These are phyloP conservation scores for Struthio camelus DNA, from an alignment of 2,113 vertebrate genomes.

Conservation along the genomic window DNA sequence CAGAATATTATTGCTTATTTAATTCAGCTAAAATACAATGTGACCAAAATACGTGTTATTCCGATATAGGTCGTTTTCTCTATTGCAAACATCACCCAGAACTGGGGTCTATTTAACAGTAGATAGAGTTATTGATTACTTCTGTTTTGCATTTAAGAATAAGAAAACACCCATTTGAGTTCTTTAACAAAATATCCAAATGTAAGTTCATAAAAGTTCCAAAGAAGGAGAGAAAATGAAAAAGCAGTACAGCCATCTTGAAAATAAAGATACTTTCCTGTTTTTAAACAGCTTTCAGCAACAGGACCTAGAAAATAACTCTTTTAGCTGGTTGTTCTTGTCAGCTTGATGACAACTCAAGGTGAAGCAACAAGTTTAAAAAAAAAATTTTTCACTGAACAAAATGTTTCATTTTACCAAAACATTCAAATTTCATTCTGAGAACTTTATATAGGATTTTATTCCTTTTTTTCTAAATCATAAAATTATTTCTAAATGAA, in stretches of 20 bases:
- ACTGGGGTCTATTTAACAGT: not conserved
- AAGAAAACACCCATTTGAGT: not conserved
- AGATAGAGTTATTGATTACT: slow-evolving; percentile 33
- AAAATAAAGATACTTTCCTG: not conserved
- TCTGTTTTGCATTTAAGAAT: not conserved
- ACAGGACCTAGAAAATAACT: not conserved
- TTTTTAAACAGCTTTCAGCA: not conserved
- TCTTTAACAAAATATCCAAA: not conserved
- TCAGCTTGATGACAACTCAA: not conserved
- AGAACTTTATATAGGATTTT: not conserved
- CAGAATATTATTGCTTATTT: not conserved
- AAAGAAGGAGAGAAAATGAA: not conserved
- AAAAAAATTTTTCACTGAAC: not conserved
- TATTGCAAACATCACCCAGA: not conserved
- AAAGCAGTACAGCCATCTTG: not conserved
- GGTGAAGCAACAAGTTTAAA: not conserved
- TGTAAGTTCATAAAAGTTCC: not conserved
- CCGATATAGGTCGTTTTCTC: not conserved
- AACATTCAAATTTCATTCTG: not conserved
- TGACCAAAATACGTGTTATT: slow-evolving; percentile 5
- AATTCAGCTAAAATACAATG: slow-evolving; percentile 19
- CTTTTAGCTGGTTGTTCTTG: not conserved
- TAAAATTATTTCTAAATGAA: not conserved
- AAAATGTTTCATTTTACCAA: not conserved
- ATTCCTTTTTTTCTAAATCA: not conserved